These are phyloP conservation scores for Drosophila bocki DNA, from an alignment of 1,140 invertebrate species.

Conservation along the genomic window DNA sequence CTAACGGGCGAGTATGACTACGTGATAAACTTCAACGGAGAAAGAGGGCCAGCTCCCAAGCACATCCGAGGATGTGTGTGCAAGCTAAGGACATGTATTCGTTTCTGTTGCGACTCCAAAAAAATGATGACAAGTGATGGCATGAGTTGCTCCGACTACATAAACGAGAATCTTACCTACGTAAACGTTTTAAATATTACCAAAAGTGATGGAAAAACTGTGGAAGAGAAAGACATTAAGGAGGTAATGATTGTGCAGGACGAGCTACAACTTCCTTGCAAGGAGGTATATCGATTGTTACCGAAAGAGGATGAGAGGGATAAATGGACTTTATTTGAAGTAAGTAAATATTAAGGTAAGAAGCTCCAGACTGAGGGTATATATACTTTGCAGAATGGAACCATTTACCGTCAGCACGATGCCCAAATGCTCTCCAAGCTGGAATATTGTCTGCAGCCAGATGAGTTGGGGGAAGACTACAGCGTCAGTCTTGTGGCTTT, in stretches of 20 bases:
- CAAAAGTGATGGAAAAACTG: slow-evolving; percentile 14
- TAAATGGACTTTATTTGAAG: slow-evolving; percentile 58
- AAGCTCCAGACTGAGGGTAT: not conserved
- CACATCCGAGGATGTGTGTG: slow-evolving; percentile 66
- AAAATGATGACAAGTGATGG: not conserved
- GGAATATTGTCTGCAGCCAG: slow-evolving; percentile 57
- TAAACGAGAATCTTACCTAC: slow-evolving; percentile 6
- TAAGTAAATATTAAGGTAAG: slow-evolving; percentile 1
- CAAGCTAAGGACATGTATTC: slow-evolving; percentile 44
- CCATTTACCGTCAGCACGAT: slow-evolving; percentile 19
- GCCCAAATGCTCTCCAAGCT: slow-evolving; percentile 7
- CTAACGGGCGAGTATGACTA: slow-evolving; percentile 41
- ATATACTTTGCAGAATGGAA: slow-evolving; percentile 47
- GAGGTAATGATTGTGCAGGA: slow-evolving; percentile 40
- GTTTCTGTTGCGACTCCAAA: slow-evolving; percentile 54
- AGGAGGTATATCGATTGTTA: not conserved
- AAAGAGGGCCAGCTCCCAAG: slow-evolving; percentile 1
- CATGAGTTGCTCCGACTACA: slow-evolving; percentile 8
- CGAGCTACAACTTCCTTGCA: slow-evolving; percentile 52
- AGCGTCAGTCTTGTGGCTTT: not conserved
- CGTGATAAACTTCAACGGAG: not conserved
- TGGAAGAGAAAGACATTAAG: slow-evolving; percentile 9
- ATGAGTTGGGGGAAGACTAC: not conserved
- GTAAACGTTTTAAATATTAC: slow-evolving; percentile 34
- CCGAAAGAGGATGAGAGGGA: not conserved